Conservation (phyloP, 2,113 vertebrate species). For the Uria lomvia region DNA sequence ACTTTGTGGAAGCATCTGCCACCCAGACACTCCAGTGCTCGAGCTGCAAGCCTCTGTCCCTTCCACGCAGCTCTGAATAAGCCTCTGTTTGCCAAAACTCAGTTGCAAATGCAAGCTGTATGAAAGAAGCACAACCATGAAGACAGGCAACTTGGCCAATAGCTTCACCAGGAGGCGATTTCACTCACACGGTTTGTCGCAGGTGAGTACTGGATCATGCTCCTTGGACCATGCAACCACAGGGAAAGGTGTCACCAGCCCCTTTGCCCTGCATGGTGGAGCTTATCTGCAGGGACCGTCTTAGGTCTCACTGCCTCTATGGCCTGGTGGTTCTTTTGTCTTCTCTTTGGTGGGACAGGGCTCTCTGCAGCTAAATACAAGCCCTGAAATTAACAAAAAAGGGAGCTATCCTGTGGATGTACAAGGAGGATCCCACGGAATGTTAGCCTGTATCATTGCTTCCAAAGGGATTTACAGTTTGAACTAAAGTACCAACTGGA, state of each 20-base stretch:
- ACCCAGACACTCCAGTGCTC: neutral
- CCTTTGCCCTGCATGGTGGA: neutral
- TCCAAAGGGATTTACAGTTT: neutral
- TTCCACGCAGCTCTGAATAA: neutral
- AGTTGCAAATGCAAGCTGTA: neutral
- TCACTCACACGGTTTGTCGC: neutral
- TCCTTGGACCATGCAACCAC: rapidly evolving
- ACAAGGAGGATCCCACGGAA: rapidly evolving
- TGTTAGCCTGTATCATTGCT: neutral
- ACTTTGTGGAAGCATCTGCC: neutral
- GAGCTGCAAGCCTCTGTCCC: neutral
- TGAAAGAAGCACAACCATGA: neutral
- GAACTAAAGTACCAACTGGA: neutral
- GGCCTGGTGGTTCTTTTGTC: neutral
- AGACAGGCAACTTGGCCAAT: neutral
- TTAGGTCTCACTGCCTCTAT: neutral
- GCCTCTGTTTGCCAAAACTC: neutral
- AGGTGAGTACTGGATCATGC: neutral
- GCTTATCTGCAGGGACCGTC: neutral
- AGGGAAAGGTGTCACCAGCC: neutral
- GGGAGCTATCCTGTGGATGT: neutral
- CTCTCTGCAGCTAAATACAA: neutral
- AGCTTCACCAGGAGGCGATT: neutral
- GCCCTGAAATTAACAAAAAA: neutral
- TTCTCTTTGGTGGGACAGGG: neutral